Evolutionary conservation across 2,113 vertebrate species (phyloP).

Genomic region (Ranitomeya imitator): DNA sequence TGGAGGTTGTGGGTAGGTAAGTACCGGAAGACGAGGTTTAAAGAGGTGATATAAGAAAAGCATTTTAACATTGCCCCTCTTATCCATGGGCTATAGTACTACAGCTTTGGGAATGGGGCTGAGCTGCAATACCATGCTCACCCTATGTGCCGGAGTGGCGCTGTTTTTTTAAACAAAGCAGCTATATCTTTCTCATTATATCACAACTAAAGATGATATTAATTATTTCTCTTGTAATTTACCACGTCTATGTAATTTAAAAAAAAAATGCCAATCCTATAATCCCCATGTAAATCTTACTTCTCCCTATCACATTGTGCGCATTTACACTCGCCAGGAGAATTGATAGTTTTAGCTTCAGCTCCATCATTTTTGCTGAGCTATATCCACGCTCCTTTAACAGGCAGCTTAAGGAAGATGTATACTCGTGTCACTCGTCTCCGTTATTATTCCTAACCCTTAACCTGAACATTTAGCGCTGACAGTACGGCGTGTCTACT

Average conservation of each 20-base stretch:
- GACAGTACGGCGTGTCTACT: constrained; percentile 38
- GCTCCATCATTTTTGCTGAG: background rate
- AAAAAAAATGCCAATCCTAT: background rate
- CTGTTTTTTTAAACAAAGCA: background rate
- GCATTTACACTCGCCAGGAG: background rate
- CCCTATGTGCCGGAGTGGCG: too few species aligned
- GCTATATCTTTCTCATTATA: background rate
- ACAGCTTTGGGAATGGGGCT: too few species aligned
- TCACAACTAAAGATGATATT: background rate
- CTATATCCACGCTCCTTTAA: background rate
- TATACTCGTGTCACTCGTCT: constrained; percentile 18
- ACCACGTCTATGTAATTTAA: background rate
- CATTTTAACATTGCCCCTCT: too few species aligned
- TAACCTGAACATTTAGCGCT: constrained; percentile 50
- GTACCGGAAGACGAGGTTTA: too few species aligned
- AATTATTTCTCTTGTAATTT: background rate
- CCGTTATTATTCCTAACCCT: constrained; percentile 26
- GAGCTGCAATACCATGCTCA: too few species aligned
- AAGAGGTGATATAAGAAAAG: too few species aligned
- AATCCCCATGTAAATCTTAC: background rate
- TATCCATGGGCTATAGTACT: too few species aligned
- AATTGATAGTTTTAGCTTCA: background rate
- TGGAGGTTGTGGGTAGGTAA: too few species aligned
- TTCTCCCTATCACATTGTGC: background rate
- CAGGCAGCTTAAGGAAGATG: constrained; percentile 1